phyloP scores from a whole-genome alignment of 2,113 vertebrate genomes.

The Salvelinus sp. region DNA sequence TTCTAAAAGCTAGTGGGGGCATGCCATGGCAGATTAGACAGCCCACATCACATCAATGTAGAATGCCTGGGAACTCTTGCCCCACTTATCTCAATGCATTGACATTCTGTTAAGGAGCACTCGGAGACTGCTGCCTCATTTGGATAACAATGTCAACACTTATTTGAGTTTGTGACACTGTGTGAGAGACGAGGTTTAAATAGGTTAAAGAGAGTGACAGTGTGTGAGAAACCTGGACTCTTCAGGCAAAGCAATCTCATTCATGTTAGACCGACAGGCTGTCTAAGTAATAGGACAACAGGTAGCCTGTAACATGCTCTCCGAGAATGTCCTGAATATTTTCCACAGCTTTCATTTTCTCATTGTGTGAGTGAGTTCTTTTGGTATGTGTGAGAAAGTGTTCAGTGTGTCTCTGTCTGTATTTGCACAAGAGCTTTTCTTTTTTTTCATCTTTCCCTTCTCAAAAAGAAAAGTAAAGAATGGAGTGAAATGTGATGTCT shows the following conservation, averaged over 20 bases:
- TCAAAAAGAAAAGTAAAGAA: background rate
- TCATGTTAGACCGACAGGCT: background rate
- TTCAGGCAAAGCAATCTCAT: background rate
- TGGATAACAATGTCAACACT: slow-evolving; percentile 4
- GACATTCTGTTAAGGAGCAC: background rate
- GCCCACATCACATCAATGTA: background rate
- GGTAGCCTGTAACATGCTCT: background rate
- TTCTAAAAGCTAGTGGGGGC: background rate
- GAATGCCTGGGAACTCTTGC: background rate
- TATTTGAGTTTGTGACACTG: slow-evolving; percentile 7
- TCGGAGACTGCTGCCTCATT: background rate
- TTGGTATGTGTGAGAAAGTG: slow-evolving; percentile 2
- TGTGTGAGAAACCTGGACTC: background rate
- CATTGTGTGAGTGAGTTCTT: background rate
- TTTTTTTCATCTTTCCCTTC: background rate
- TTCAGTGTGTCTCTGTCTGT: background rate
- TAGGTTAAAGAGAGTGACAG: background rate
- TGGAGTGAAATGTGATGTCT: slow-evolving; percentile 16
- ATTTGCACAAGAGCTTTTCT: background rate
- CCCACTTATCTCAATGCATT: background rate
- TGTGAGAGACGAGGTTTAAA: background rate
- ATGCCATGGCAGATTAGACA: slow-evolving; percentile 1
- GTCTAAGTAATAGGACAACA: background rate
- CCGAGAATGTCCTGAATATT: background rate
- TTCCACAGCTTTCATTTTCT: slow-evolving; percentile 7